Percentiles rank a stretch among this genome's conserved stretches.
These are phyloP conservation scores for Urocolius indicus DNA, from an alignment of 2,113 vertebrate genomes.

Conservation along the genomic window DNA sequence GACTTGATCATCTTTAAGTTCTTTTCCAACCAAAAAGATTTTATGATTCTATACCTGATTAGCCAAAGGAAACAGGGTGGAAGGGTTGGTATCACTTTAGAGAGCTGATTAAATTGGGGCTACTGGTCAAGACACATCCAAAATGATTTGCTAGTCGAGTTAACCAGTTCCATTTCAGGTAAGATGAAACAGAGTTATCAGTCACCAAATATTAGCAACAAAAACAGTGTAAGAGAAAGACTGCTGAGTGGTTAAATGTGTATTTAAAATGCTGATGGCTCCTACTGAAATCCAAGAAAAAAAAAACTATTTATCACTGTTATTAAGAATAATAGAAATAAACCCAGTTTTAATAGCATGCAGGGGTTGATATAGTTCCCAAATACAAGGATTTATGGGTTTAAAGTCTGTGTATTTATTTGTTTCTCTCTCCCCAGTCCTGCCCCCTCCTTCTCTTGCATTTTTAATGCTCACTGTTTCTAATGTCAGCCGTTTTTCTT, in stretches of 20 bases:
- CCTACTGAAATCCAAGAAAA: background rate
- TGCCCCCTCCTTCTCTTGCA: slow-evolving; percentile 19
- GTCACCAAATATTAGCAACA: background rate
- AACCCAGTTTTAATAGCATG: slow-evolving; percentile 26
- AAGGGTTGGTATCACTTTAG: background rate
- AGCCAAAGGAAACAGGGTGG: background rate
- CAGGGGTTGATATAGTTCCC: slow-evolving; percentile 48
- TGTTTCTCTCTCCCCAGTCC: slow-evolving; percentile 43
- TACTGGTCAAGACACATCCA: background rate
- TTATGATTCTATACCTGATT: background rate
- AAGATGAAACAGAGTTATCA: background rate
- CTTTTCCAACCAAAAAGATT: no score
- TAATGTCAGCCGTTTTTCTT: slow-evolving; percentile 66
- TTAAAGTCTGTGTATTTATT: slow-evolving; percentile 55
- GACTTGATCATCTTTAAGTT: no score
- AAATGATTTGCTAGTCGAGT: background rate
- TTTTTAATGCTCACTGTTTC: slow-evolving; percentile 61
- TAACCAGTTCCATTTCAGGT: background rate
- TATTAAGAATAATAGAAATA: slow-evolving; percentile 65
- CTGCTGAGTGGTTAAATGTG: background rate
- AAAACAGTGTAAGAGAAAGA: background rate
- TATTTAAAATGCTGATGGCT: slow-evolving; percentile 30
- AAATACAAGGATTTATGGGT: slow-evolving; percentile 54
- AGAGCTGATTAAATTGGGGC: background rate
- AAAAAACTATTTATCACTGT: slow-evolving; percentile 43